A percentile compares a stretch with the other conserved stretches of the same genome.
Evolutionary conservation across 1,140 invertebrate genomes (phyloP).

Genomic region (Limonius californicus): DNA sequence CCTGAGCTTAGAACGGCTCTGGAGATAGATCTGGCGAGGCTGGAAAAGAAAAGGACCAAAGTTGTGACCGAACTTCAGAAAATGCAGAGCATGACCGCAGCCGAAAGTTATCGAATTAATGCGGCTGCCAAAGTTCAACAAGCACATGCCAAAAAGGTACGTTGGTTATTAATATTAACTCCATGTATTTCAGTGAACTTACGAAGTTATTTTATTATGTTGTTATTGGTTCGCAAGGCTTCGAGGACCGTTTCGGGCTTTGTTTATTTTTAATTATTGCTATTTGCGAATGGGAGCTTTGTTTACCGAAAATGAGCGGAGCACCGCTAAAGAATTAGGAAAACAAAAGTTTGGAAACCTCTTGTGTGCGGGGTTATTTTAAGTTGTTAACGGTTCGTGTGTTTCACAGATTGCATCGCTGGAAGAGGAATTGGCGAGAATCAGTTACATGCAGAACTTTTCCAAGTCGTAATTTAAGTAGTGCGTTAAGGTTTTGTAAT

Average conservation of each 20-base stretch:
- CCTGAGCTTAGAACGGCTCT: conserved; percentile 27
- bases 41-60: conserved; percentile 45
- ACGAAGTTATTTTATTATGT: too few relatives aligned
- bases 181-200: too few relatives aligned
- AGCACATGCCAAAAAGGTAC: conserved; percentile 34
- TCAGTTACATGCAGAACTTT: not conserved
- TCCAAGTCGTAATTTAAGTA: not conserved
- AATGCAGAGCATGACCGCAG: conserved; percentile 38
- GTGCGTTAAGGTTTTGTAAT: not conserved
- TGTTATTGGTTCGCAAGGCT: too few relatives aligned
- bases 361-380: too few relatives aligned
- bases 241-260: too few relatives aligned
- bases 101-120: conserved; percentile 39
- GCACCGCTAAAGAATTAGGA: too few relatives aligned
- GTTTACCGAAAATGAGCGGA: too few relatives aligned
- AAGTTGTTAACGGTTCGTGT: not conserved
- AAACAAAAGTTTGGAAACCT: too few relatives aligned
- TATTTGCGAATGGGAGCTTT: too few relatives aligned
- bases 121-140: conserved; percentile 34
- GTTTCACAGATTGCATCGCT: not conserved
- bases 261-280: too few relatives aligned
- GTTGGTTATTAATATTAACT: conserved; percentile 8
- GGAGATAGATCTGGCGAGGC: conserved; percentile 35
- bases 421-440: not conserved
- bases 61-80: conserved; percentile 45